Conservation (phyloP, 1,140 invertebrate species). For the Saccostrea glomerata region DNA sequence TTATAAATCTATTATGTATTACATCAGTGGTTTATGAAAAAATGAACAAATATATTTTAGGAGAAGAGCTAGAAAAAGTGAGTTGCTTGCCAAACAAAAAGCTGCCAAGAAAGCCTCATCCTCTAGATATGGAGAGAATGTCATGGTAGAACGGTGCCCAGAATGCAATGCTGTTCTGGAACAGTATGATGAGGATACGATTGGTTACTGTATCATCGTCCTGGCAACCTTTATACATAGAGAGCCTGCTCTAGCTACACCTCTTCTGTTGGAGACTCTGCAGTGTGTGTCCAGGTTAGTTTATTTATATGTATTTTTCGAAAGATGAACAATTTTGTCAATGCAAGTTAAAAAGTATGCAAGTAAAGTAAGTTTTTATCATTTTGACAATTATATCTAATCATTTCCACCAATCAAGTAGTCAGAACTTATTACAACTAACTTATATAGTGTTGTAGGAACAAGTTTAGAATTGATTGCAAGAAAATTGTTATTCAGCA, state of each 20-base stretch:
- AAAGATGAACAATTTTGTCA: too few relatives aligned
- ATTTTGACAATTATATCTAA: too few relatives aligned
- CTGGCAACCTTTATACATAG: conserved; percentile 97
- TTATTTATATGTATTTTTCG: too few relatives aligned
- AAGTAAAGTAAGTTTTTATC: too few relatives aligned
- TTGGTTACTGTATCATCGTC: conserved; percentile 95
- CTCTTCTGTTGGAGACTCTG: conserved; percentile 94
- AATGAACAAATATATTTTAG: conserved; percentile 38
- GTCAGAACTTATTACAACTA: too few relatives aligned
- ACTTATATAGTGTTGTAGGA: too few relatives aligned
- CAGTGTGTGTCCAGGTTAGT: conserved; percentile 89
- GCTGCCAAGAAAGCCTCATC: conserved; percentile 64
- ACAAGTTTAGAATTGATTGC: not conserved
- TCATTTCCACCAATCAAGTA: too few relatives aligned
- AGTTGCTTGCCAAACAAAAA: conserved; percentile 69
- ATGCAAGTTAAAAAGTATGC: too few relatives aligned
- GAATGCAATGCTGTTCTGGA: conserved; percentile 86
- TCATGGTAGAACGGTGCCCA: conserved; percentile 78
- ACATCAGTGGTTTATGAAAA: not conserved
- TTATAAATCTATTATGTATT: not conserved
- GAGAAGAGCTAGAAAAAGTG: conserved; percentile 71
- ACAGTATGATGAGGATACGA: conserved; percentile 97
- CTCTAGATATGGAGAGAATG: conserved; percentile 69
- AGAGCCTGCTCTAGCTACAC: conserved; percentile 94
- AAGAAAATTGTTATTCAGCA: not conserved